Percentiles rank a stretch among this genome's conserved stretches.
Evolutionary conservation across 2,113 vertebrate genomes (phyloP).

Genomic region (Vulpes ferrilata): DNA sequence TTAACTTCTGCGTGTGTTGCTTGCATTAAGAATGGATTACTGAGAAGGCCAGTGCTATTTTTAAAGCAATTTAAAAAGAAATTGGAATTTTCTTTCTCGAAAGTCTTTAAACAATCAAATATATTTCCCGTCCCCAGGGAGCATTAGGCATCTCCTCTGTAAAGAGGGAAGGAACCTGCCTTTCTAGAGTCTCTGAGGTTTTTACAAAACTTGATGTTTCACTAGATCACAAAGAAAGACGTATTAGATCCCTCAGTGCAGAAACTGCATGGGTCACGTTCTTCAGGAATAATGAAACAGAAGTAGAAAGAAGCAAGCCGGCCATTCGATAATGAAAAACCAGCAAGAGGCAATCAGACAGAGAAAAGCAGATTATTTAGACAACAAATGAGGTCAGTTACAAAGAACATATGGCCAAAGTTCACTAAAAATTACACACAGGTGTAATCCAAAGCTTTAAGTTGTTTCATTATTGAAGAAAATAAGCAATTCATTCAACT

Average conservation of each 20-base stretch:
- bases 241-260: not conserved
- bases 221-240: not conserved
- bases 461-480: slow-evolving; percentile 34
- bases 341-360: not conserved
- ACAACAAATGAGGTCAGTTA: not conserved
- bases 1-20: not conserved
- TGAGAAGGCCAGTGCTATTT: slow-evolving; percentile 47
- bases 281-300: not conserved
- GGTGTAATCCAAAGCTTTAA: not conserved
- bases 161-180: not conserved
- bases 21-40: slow-evolving; percentile 22
- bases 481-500: not conserved
- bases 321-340: not conserved
- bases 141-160: not conserved
- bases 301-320: not conserved
- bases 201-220: not conserved
- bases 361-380: not conserved
- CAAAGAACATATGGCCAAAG: not conserved
- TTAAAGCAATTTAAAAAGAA: slow-evolving; percentile 38
- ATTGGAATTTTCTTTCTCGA: slow-evolving; percentile 25
- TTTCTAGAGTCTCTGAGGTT: not conserved
- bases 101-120: not conserved
- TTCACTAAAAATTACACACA: not conserved
- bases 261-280: not conserved
- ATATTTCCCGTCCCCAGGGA: not conserved